Base-by-base conservation (phyloP, 2,797 vertebrate species). In the Pipistrellus kuhlii region DNA sequence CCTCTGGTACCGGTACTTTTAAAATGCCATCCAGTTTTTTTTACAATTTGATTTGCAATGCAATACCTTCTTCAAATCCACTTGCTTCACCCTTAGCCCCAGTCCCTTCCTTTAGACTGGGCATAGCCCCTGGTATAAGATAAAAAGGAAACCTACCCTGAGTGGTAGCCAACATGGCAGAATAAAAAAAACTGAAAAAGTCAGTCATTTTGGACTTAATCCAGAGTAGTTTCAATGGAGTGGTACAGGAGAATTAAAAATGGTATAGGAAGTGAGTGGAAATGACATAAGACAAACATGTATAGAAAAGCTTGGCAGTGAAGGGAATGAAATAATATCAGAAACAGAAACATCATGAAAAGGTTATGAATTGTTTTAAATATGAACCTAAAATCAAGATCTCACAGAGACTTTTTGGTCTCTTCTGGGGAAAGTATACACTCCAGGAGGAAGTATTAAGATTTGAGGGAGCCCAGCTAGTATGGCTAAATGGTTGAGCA, bases 361-460 rank as follows among this genome's bases (percentile, higher is more conserved):
- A 62, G 6, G 41, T 93, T 73, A 71, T 32, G 11, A 59, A 71
- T 51, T 76, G 46, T 88, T 84, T 93, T 48, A 89, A 89, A 51
- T 44, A 59, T 41, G 32, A 84, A n/a, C 15, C 41, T 3, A 41
- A 89, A 84, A 76, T 71, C 15, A 51, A 13, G 15, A 71, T 84
- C 53, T 93, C 85, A 84, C 12, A 59, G 8, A 78, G 38, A 38
- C 7, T 23, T 59, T 77, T 59, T 77, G 21, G 17, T 89, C 21
- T 89, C 44, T 85, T 85, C 53, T 62, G 44, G 51, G 21, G 12
- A 93, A 21, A 77, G 71, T 32, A 53, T 71, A 77, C 12, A 93
- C 32, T 77, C n/a, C 0, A 25, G 27, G 18, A 44, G 32, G 44
- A 77, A 78, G 69, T 77, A 84, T 8, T 85, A 27, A 59, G 23